A percentile compares a stretch with the other conserved stretches of the same genome.
Evolutionary conservation across 2,113 vertebrate species (phyloP).

Genomic region (Myocastor coypus): DNA sequence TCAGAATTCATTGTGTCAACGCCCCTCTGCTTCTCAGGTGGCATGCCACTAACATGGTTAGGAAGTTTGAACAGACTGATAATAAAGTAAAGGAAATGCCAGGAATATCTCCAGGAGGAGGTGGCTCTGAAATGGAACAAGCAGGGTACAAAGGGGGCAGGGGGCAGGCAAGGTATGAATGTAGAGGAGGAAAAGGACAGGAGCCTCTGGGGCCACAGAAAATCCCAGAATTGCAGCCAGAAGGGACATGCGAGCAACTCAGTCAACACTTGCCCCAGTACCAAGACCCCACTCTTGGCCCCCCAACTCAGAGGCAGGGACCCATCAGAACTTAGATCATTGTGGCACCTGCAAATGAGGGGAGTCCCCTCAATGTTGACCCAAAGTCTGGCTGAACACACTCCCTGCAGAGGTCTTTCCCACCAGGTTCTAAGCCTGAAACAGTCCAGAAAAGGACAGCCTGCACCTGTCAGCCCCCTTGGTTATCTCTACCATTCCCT

Average conservation of each 20-base stretch:
- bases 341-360: background rate
- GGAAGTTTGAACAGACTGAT: conserved; percentile 74
- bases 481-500: background rate
- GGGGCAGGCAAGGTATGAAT: background rate
- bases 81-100: conserved; percentile 27
- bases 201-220: background rate
- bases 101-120: background rate
- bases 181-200: background rate
- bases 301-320: background rate
- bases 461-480: background rate
- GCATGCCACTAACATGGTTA: conserved; percentile 53
- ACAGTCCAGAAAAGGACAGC: background rate
- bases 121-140: background rate
- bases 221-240: background rate
- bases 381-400: background rate
- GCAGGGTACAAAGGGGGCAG: background rate
- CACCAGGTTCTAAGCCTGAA: background rate
- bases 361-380: background rate
- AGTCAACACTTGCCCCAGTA: no score
- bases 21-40: conserved; percentile 58
- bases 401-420: background rate
- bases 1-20: conserved; percentile 87
- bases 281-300: background rate
- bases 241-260: background rate
- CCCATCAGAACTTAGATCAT: background rate